phyloP scores from a whole-genome alignment of 2,797 vertebrate genomes.

The Paratrypauchen microcephalus region DNA sequence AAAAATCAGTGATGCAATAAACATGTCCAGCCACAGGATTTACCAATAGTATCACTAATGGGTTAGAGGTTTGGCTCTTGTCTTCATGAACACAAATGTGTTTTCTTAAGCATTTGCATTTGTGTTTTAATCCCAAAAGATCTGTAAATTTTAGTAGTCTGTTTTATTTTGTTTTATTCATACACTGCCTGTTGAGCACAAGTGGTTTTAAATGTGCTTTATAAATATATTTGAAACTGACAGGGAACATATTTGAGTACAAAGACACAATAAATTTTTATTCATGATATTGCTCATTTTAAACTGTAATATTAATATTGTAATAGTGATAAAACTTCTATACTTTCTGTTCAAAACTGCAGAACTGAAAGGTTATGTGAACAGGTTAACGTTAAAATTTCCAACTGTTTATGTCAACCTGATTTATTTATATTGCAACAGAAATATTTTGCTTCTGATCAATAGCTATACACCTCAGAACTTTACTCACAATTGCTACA shows the following conservation, averaged over 20 bases:
- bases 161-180: not conserved
- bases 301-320: not conserved
- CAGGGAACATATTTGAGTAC: not conserved
- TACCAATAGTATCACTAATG: no score
- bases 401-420: not conserved
- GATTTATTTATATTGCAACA: not conserved
- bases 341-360: not conserved
- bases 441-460: not conserved
- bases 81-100: no score
- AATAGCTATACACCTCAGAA: not conserved
- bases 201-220: not conserved
- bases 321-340: no score
- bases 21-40: not conserved
- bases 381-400: not conserved
- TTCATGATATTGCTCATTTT: not conserved
- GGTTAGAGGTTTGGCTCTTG: no score
- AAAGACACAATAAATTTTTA: not conserved
- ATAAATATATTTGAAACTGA: no score
- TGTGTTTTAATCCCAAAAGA: no score
- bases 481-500: not conserved
- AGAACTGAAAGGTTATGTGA: no score
- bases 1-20: conserved; percentile 18
- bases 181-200: not conserved
- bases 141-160: not conserved
- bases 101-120: no score